Evolutionary conservation across 2,797 vertebrate species (phyloP).

Genomic region (Mallotus villosus): DNA sequence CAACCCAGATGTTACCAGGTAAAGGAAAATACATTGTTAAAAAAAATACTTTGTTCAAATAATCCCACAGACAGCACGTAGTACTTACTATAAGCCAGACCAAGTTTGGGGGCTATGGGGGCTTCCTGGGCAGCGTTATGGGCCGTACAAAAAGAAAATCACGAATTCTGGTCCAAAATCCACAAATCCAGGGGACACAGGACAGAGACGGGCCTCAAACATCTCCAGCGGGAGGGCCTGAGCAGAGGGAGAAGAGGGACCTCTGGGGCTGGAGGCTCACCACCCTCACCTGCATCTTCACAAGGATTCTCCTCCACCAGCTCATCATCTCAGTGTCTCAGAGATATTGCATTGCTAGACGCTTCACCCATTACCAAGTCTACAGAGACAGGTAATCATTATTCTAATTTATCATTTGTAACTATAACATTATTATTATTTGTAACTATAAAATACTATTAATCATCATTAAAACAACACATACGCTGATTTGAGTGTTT

Average conservation of each 20-base stretch:
- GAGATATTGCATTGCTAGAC: constrained; percentile 34
- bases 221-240: constrained; percentile 71
- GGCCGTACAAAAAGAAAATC: too few relatives aligned
- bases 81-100: too few relatives aligned
- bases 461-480: too few relatives aligned
- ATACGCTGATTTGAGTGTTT: too few relatives aligned
- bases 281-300: background rate
- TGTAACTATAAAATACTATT: too few relatives aligned
- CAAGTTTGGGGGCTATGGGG: too few relatives aligned
- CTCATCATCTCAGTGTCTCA: constrained; percentile 36
- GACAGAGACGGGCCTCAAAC: constrained; percentile 73
- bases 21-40: constrained; percentile 27
- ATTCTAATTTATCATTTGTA: too few relatives aligned
- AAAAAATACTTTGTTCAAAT: too few relatives aligned
- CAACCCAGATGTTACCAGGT: constrained; percentile 84
- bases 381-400: constrained; percentile 24
- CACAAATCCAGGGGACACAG: too few relatives aligned
- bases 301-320: constrained; percentile 25
- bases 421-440: background rate
- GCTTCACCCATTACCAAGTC: background rate
- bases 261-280: constrained; percentile 38
- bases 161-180: too few relatives aligned
- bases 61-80: too few relatives aligned
- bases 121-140: too few relatives aligned
- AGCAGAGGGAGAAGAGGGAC: constrained; percentile 70